Conservation (phyloP, 2,888 invertebrate genomes). For the Eupsilia transversa region DNA sequence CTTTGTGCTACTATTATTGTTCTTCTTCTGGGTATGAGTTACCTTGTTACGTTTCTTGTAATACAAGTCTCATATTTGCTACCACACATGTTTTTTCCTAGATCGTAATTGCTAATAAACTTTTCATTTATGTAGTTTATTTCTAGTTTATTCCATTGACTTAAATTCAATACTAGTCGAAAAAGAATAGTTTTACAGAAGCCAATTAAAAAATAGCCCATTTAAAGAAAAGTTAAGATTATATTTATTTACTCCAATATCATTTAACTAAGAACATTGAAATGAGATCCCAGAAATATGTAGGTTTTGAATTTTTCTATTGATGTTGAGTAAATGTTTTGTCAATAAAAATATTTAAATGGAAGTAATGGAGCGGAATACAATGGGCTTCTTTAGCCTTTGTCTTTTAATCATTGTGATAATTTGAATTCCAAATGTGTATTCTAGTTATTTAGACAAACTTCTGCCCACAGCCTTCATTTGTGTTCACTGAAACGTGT, state of each 20-base stretch:
- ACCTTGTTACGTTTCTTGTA: background rate
- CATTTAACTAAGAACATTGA: background rate
- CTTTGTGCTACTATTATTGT: background rate
- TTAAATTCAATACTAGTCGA: background rate
- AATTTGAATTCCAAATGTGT: constrained; percentile 46
- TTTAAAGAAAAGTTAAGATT: background rate
- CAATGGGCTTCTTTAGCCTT: background rate
- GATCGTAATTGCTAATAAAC: background rate
- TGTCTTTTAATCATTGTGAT: background rate
- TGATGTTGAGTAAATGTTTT: constrained; percentile 9
- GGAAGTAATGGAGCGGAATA: constrained; percentile 8
- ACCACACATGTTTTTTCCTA: background rate
- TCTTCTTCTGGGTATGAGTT: background rate
- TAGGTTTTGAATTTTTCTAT: background rate
- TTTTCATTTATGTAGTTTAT: background rate
- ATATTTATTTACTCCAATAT: background rate
- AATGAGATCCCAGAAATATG: background rate
- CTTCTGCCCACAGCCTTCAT: constrained; percentile 12
- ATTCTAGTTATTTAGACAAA: constrained; percentile 11
- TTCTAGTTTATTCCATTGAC: background rate
- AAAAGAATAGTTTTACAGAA: background rate
- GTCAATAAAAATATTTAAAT: background rate
- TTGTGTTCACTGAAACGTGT: constrained; percentile 29
- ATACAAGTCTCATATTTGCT: background rate
- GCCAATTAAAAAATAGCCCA: background rate